Evolutionary conservation across 2,888 invertebrate genomes (phyloP), one percentile per base, ranked within the genome.

Genomic region (Perizoma affinitatum): DNA sequence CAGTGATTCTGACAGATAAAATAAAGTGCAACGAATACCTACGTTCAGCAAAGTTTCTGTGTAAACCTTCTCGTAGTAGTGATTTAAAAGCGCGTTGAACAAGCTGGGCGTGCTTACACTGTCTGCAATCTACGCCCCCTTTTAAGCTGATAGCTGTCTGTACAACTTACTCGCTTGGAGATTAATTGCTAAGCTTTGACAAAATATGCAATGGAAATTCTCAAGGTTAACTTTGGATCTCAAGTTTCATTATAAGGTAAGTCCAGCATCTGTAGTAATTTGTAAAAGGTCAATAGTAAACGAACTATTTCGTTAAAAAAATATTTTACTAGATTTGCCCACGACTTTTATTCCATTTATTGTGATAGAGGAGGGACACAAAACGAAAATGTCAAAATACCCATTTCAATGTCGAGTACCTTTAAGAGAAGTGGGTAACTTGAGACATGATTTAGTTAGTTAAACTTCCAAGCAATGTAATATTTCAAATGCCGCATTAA

Each of bases 401-500:
- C 69, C 67, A 67, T 65, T 67, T 67, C 65, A 69, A 67, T 57
- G 62, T 67, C 66, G 34, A 50, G 45, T 58, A 54, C 59, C 67
- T 63, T 60, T 63, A 55, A 53, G 53, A 54, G 61, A 65, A 65
- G 65, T 65, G 58, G 67, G 64, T 60, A 54, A 56, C 61, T 62
- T 58, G 61, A 60, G 53, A 61, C 65, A 65, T 67, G 63, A 67
- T 67, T 67, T 61, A 63, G 63, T 67, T 61, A 63, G 52, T 59
- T 49, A 51, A 65, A 59, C 58, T 67, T 63, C 58, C 50, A 55
- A 59, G 43, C n/a, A 43, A 51, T 54, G 35, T 54, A 50, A 49
- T 50, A 50, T 45, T 57, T 46, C 41, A 22, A 45, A 51, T 40
- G 41, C 11, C 9, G 42, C 55, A 58, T 56, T 11, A 62, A 49